These are phyloP conservation scores for Apotomis turbidana DNA, from an alignment of 2,888 invertebrate genomes.

Conservation along the genomic window DNA sequence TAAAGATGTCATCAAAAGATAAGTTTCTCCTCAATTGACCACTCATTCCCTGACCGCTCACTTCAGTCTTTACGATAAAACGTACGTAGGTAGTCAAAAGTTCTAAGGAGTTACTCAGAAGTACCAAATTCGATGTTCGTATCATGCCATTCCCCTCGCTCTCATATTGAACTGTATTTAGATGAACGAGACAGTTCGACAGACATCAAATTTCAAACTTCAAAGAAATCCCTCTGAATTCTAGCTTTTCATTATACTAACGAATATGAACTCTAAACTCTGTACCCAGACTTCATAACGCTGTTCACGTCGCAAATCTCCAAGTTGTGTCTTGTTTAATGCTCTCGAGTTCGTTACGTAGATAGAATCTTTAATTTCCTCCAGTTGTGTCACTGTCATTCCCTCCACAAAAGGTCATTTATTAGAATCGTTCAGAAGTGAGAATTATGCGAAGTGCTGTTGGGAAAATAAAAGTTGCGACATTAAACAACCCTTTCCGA, in stretches of 20 bases:
- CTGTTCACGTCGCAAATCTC: constrained; percentile 42
- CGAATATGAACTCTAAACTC: constrained; percentile 25
- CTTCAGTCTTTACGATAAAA: constrained; percentile 23
- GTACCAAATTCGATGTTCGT: too few relatives aligned
- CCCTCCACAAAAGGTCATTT: constrained; percentile 46
- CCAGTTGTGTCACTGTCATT: constrained; percentile 61
- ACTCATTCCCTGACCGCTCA: constrained; percentile 32
- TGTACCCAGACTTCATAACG: constrained; percentile 46
- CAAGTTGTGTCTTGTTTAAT: constrained; percentile 61
- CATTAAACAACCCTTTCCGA: constrained; percentile 29
- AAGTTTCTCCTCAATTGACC: constrained; percentile 13
- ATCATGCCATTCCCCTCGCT: too few relatives aligned
- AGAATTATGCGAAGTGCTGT: constrained; percentile 33
- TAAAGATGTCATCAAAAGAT: constrained; percentile 8
- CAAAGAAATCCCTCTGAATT: too few relatives aligned
- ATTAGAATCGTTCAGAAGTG: constrained; percentile 40
- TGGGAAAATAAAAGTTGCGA: constrained; percentile 28
- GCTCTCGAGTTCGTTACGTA: constrained; percentile 67
- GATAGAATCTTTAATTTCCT: constrained; percentile 81
- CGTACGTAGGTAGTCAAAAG: constrained; percentile 28
- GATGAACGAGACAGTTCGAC: too few relatives aligned
- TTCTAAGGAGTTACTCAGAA: neutral
- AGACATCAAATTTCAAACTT: too few relatives aligned
- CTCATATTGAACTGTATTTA: too few relatives aligned
- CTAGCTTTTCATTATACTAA: constrained; percentile 13